Conservation (phyloP, 1,140 invertebrate species). For the Bombus picipes region DNA sequence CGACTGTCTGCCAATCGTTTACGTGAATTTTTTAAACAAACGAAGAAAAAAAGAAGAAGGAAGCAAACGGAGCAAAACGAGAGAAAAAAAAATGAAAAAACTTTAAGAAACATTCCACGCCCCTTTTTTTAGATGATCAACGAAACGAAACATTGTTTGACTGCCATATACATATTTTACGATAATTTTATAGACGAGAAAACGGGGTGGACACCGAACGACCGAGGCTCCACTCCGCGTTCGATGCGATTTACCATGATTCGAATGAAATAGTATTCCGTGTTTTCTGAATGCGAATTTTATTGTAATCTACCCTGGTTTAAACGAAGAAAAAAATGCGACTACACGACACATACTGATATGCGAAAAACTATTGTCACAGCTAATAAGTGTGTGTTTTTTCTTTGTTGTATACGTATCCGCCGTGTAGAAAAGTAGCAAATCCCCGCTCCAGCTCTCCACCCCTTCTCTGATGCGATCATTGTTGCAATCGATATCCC, state of each 20-base stretch:
- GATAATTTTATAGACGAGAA: constrained; percentile 36
- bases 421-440: constrained; percentile 38
- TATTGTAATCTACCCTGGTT: constrained; percentile 27
- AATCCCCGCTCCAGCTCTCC: constrained; percentile 19
- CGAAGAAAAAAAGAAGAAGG: neutral
- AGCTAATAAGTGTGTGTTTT: constrained; percentile 38
- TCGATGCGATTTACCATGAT: constrained; percentile 13
- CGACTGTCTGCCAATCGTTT: constrained; percentile 47
- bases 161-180: constrained; percentile 30
- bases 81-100: constrained; percentile 5
- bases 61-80: neutral
- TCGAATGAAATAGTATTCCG: constrained; percentile 27
- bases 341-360: constrained; percentile 26
- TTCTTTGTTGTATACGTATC: constrained; percentile 49
- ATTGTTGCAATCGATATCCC: constrained; percentile 47
- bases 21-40: constrained; percentile 17
- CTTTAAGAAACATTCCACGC: constrained; percentile 39
- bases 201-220: constrained; percentile 2
- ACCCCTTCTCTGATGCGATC: constrained; percentile 22
- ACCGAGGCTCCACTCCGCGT: neutral
- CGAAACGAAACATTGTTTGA: constrained; percentile 35
- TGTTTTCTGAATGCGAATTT: constrained; percentile 12
- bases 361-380: constrained; percentile 38
- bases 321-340: neutral
- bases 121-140: constrained; percentile 31